A percentile compares a stretch with the other conserved stretches of the same genome.
Conservation (phyloP, 2,797 vertebrate genomes). For the Dicrostonyx torquatus region DNA sequence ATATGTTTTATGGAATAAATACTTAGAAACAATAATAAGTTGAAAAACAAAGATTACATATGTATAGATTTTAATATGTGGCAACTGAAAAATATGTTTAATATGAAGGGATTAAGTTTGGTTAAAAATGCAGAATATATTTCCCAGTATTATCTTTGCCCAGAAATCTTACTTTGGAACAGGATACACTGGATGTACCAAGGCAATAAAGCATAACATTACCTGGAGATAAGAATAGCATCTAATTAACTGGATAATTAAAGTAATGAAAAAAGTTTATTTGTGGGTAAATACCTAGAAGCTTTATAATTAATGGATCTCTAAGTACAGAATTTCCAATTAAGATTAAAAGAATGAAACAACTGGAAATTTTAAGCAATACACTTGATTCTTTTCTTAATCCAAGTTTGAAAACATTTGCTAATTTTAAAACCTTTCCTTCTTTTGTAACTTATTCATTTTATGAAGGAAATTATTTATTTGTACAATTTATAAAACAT, state of each 20-base stretch:
- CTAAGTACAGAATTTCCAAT: not conserved
- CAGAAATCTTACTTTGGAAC: not conserved
- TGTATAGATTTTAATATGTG: not conserved
- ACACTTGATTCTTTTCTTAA: not conserved
- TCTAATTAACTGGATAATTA: not conserved
- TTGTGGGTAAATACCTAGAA: not conserved
- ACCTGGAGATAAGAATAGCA: not conserved
- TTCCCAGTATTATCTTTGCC: not conserved
- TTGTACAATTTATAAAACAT: not conserved
- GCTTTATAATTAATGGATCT: not conserved
- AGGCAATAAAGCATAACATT: not conserved
- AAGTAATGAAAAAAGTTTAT: not conserved
- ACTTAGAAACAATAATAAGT: not conserved
- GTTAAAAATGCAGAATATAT: not conserved
- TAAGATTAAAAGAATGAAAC: not conserved
- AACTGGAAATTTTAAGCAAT: not conserved
- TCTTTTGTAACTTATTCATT: not conserved
- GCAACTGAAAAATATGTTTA: not conserved
- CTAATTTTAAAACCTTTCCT: not conserved
- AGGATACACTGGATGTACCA: not conserved
- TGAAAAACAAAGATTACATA: not conserved
- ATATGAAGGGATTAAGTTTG: not conserved
- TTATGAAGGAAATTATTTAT: not conserved
- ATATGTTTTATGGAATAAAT: not conserved
- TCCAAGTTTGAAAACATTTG: not conserved